Evolutionary conservation across 2,797 vertebrate genomes (phyloP).

Genomic region (Sebastes kiyomatsui): DNA sequence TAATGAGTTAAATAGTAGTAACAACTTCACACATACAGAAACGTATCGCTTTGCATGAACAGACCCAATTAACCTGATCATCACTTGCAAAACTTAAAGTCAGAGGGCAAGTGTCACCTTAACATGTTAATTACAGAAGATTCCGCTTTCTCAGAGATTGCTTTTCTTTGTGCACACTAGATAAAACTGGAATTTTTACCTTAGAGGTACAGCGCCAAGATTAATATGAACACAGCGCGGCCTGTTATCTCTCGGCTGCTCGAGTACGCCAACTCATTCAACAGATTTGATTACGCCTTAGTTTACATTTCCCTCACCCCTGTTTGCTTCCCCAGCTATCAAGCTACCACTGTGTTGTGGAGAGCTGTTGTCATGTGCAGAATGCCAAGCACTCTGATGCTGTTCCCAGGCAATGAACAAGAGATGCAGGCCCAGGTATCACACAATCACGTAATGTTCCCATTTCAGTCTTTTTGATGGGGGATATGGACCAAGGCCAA

Average conservation of each 20-base stretch:
- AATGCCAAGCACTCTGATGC: constrained; percentile 54
- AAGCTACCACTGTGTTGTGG: constrained; percentile 33
- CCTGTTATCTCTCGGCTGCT: constrained; percentile 55
- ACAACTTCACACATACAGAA: not conserved
- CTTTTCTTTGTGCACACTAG: constrained; percentile 15
- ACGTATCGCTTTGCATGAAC: not conserved
- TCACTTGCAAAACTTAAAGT: not conserved
- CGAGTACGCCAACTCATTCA: constrained; percentile 63
- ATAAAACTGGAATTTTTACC: constrained; percentile 41
- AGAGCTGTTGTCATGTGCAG: constrained; percentile 35
- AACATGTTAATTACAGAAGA: constrained; percentile 20
- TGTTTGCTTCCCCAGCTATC: constrained; percentile 59
- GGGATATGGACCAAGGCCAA: constrained; percentile 68
- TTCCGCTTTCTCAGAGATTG: not conserved
- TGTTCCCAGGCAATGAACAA: constrained; percentile 56
- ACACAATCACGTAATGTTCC: constrained; percentile 48
- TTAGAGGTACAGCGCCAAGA: constrained; percentile 35
- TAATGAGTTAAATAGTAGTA: not conserved
- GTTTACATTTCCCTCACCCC: constrained; percentile 68
- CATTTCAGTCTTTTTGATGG: constrained; percentile 53
- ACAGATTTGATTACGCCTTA: constrained; percentile 70
- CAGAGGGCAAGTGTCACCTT: not conserved
- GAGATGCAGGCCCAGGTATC: constrained; percentile 48
- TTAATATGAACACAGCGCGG: constrained; percentile 44
- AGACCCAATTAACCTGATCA: constrained; percentile 26